These are phyloP conservation scores for Oreochromis aureus DNA, from an alignment of 2,113 vertebrate species.

Conservation along the genomic window DNA sequence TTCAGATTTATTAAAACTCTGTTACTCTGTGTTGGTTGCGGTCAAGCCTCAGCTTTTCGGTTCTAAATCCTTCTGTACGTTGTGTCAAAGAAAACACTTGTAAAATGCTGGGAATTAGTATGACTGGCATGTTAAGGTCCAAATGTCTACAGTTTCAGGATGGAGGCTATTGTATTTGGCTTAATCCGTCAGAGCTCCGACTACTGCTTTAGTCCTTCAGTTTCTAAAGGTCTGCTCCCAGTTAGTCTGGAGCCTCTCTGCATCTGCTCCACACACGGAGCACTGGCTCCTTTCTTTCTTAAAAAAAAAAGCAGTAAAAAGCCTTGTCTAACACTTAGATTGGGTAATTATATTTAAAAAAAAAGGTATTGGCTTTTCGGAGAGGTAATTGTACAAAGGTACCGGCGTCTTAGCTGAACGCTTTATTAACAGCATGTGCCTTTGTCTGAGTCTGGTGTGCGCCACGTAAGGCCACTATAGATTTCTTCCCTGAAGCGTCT, in stretches of 20 bases:
- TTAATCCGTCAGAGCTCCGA: constrained; percentile 6
- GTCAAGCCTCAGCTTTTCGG: neutral
- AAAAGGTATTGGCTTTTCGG: constrained; percentile 27
- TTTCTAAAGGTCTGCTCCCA: constrained; percentile 51
- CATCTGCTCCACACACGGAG: constrained; percentile 71
- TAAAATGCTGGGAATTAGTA: neutral
- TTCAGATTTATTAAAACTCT: neutral
- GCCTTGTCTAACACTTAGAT: constrained; percentile 62
- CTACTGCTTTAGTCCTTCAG: constrained; percentile 4
- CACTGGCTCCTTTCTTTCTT: constrained; percentile 8
- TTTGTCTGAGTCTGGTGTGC: constrained; percentile 2
- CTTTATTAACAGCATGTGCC: constrained; percentile 61
- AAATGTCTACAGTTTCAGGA: neutral
- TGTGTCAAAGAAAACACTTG: neutral
- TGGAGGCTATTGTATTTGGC: neutral
- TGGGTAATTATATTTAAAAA: constrained; percentile 42
- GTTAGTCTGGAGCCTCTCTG: constrained; percentile 64
- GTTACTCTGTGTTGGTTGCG: neutral
- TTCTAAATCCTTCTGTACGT: neutral
- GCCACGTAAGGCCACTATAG: neutral
- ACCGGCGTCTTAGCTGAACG: constrained; percentile 11
- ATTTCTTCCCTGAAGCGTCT: constrained; percentile 19
- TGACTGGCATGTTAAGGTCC: neutral
- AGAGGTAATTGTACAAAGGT: constrained; percentile 40
- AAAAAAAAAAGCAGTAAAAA: constrained; percentile 49